Percentiles rank a stretch among this genome's conserved stretches.
phyloP scores from a whole-genome alignment of 2,797 vertebrate species.

The Acomys russatus region DNA sequence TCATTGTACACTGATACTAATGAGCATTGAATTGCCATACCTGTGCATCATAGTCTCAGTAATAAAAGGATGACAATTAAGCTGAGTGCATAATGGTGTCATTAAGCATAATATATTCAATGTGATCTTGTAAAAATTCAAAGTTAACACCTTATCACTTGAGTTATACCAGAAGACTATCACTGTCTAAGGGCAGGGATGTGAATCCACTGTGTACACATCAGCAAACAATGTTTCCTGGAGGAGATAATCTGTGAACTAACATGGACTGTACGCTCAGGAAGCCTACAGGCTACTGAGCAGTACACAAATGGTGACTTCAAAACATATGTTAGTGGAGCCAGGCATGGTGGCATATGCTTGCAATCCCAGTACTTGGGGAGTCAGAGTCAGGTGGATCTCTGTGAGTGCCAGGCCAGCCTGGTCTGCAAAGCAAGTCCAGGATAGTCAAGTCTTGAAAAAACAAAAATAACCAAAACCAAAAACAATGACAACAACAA shows the following conservation, averaged over 20 bases:
- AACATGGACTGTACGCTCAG: neutral
- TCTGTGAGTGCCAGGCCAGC: too few species aligned
- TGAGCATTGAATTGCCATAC: neutral
- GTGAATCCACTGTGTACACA: neutral
- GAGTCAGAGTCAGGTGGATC: too few species aligned
- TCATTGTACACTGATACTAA: neutral
- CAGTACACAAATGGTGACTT: too few species aligned
- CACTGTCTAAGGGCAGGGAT: neutral
- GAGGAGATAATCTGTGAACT: neutral
- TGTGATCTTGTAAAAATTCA: conserved; percentile 57
- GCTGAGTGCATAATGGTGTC: neutral
- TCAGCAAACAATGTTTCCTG: neutral
- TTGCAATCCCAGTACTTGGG: too few species aligned
- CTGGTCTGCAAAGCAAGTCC: too few species aligned
- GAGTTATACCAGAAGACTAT: neutral
- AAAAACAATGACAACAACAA: too few species aligned
- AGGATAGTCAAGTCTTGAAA: too few species aligned
- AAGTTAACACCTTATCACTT: conserved; percentile 12
- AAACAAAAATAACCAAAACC: too few species aligned
- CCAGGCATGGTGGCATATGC: too few species aligned
- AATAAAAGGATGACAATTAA: conserved; percentile 64
- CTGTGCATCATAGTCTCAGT: neutral
- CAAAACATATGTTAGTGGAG: neutral
- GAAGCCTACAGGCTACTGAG: neutral
- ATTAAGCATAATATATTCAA: conserved; percentile 47